phyloP scores from a whole-genome alignment of 2,113 vertebrate species.

The Sclerurus mexicanus region DNA sequence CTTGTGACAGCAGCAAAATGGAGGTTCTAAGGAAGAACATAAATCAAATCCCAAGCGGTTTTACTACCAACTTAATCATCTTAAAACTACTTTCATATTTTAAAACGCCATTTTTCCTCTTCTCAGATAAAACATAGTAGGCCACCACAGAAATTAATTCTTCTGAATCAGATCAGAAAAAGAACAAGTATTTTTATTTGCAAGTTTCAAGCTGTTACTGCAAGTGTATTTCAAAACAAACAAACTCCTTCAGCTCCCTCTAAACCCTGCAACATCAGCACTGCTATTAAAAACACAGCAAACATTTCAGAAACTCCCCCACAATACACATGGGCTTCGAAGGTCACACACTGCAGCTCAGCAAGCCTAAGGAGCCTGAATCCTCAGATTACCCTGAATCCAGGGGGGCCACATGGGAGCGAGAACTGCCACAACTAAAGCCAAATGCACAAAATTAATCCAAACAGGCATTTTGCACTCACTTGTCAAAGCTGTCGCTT shows the following conservation, averaged over 20 bases:
- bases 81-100: constrained; percentile 6
- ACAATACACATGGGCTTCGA: neutral
- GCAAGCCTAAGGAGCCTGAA: constrained; percentile 27
- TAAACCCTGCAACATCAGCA: neutral
- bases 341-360: constrained; percentile 45
- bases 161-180: neutral
- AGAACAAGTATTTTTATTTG: neutral
- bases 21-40: constrained; percentile 6
- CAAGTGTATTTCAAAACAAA: neutral
- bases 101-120: constrained; percentile 18
- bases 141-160: neutral
- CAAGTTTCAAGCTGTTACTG: neutral
- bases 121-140: neutral
- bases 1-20: constrained; percentile 35
- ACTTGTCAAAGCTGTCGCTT: constrained; percentile 97
- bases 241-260: neutral
- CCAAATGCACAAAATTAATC: neutral
- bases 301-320: neutral
- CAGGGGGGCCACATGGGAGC: neutral
- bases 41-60: constrained; percentile 34
- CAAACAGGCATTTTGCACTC: neutral
- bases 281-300: neutral
- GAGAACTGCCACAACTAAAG: neutral
- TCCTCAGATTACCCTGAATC: constrained; percentile 42
- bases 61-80: constrained; percentile 37